Evolutionary conservation across 2,113 vertebrate genomes (phyloP).

Genomic region (Anhinga anhinga): DNA sequence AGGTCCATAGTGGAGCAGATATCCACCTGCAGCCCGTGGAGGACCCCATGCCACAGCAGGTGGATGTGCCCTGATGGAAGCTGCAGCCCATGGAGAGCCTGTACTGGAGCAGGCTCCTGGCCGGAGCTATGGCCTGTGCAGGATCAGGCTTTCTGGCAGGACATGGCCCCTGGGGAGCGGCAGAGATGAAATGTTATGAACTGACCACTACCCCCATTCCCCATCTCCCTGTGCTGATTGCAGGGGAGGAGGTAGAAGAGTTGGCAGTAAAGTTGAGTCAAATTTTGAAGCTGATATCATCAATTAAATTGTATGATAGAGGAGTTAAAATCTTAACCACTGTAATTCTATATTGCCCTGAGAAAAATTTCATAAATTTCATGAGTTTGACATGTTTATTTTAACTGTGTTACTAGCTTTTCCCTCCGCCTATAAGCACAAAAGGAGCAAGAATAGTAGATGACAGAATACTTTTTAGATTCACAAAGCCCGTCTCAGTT

Average conservation of each 20-base stretch:
- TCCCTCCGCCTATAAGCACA: not conserved
- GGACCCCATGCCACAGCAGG: accelerated
- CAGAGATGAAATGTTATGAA: not conserved
- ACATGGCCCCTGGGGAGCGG: accelerated
- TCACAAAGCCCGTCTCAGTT: not conserved
- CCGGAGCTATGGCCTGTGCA: not conserved
- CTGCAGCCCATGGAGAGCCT: not conserved
- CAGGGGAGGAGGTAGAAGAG: not conserved
- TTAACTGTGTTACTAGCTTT: not conserved
- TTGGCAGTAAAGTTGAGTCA: not conserved
- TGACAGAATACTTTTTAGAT: not conserved
- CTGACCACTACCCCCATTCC: not conserved
- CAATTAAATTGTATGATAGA: not conserved
- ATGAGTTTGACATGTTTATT: not conserved
- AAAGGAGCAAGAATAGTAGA: not conserved
- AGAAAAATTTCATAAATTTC: not conserved
- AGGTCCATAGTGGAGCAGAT: not conserved
- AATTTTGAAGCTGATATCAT: not conserved
- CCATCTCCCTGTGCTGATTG: not conserved
- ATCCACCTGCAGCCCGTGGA: not conserved
- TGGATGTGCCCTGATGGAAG: not conserved
- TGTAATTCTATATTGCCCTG: not conserved
- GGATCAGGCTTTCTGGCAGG: not conserved
- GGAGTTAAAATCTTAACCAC: not conserved
- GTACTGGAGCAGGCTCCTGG: not conserved